Conservation (phyloP, 2,797 vertebrate genomes). For the Chiroxiphia lanceolata region DNA sequence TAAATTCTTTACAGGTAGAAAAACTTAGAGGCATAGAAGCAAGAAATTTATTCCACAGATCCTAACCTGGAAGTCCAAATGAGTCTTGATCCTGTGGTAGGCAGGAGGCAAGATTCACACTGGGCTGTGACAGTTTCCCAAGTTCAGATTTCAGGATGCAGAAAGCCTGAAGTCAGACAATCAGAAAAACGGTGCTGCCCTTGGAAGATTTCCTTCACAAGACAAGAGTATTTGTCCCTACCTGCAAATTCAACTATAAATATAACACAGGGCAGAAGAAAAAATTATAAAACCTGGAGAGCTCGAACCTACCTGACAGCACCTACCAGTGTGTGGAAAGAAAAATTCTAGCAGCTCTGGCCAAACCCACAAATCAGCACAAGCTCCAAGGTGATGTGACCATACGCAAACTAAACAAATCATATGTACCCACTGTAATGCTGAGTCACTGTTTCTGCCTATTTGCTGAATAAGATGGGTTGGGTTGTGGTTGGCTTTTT, state of each 20-base stretch:
- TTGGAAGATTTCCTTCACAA: background rate
- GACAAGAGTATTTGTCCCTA: background rate
- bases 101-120: background rate
- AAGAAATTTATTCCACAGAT: background rate
- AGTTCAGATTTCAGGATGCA: background rate
- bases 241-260: background rate
- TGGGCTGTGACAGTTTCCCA: background rate
- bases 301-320: background rate
- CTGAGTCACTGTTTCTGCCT: background rate
- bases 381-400: background rate
- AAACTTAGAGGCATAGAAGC: background rate
- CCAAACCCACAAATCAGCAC: background rate
- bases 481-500: background rate
- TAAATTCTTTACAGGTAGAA: background rate
- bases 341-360: background rate
- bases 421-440: background rate
- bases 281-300: background rate
- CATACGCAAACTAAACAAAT: background rate
- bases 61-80: background rate
- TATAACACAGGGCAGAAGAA: background rate
- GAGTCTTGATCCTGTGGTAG: background rate
- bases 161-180: background rate
- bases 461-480: background rate
- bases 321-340: background rate
- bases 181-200: background rate